These are phyloP conservation scores for Caenorhabditis imperialis DNA, from an alignment of 2,888 invertebrate genomes.

Conservation along the genomic window DNA sequence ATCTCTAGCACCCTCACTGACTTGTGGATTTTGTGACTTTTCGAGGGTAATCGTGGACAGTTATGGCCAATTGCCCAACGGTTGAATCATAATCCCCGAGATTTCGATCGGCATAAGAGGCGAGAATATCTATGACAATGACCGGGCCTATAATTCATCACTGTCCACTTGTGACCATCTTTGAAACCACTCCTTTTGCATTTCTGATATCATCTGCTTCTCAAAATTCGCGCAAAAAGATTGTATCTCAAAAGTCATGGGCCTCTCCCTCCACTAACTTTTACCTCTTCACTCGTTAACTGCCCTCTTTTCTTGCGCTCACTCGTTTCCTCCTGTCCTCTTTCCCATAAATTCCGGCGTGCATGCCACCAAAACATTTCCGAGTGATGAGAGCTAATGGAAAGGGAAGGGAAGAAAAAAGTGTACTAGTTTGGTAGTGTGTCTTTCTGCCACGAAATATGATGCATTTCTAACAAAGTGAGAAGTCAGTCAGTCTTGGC, in stretches of 20 bases:
- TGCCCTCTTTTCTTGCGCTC: slow-evolving; percentile 13
- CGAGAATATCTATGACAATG: not conserved
- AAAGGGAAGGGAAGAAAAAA: slow-evolving; percentile 15
- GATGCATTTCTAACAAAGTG: slow-evolving; percentile 49
- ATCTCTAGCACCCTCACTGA: slow-evolving; percentile 30
- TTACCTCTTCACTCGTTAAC: slow-evolving; percentile 19
- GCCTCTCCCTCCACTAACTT: slow-evolving; percentile 9
- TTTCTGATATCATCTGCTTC: slow-evolving; percentile 43
- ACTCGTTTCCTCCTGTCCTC: slow-evolving; percentile 35
- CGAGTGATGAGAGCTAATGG: slow-evolving; percentile 52
- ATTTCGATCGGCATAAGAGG: slow-evolving; percentile 27
- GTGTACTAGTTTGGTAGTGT: slow-evolving; percentile 45
- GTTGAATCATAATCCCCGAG: slow-evolving; percentile 31
- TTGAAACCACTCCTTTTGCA: slow-evolving; percentile 36
- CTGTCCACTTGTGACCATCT: slow-evolving; percentile 52
- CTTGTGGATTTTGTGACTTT: slow-evolving; percentile 20
- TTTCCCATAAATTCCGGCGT: slow-evolving; percentile 47
- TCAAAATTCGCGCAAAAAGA: slow-evolving; percentile 45
- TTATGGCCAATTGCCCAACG: slow-evolving; percentile 21
- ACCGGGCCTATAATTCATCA: slow-evolving; percentile 53
- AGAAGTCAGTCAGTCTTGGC: slow-evolving; percentile 2
- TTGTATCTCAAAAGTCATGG: slow-evolving; percentile 42
- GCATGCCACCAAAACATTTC: slow-evolving; percentile 44
- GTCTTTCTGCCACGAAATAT: slow-evolving; percentile 37
- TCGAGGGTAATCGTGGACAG: no score